Evolutionary conservation across 2,797 vertebrate species (phyloP).

Genomic region (Acrossocheilus fasciatus): DNA sequence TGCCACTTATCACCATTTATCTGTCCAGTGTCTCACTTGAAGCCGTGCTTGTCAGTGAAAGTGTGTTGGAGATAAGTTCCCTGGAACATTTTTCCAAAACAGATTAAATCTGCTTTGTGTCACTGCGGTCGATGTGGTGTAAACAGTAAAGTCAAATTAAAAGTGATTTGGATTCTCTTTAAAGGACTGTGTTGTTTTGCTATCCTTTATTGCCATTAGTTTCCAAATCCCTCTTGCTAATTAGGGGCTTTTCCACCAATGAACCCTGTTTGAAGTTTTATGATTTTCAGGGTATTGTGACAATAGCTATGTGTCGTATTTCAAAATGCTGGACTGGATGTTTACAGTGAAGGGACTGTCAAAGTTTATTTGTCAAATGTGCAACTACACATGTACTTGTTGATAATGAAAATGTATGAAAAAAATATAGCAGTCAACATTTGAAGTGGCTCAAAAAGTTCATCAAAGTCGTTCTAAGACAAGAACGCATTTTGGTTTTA

Average conservation of each 20-base stretch:
- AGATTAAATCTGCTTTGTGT: slow-evolving; percentile 63
- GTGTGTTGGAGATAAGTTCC: slow-evolving; percentile 60
- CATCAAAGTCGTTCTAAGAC: neutral
- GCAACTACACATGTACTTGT: neutral
- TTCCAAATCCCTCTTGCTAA: slow-evolving; percentile 32
- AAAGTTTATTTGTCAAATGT: neutral
- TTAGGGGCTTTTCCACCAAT: slow-evolving; percentile 39
- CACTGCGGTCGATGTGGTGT: slow-evolving; percentile 40
- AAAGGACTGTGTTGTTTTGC: slow-evolving; percentile 18
- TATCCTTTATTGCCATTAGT: slow-evolving; percentile 32
- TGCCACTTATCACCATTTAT: slow-evolving; percentile 65
- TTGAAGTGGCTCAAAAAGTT: neutral
- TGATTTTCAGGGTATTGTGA: neutral
- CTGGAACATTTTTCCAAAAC: slow-evolving; percentile 67
- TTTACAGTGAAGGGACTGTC: neutral
- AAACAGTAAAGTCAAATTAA: slow-evolving; percentile 45
- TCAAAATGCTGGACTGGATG: neutral
- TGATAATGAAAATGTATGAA: neutral
- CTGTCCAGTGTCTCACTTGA: slow-evolving; percentile 48
- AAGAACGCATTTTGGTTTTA: neutral
- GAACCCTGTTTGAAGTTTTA: slow-evolving; percentile 6
- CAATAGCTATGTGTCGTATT: neutral
- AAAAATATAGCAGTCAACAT: neutral
- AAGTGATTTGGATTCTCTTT: slow-evolving; percentile 28
- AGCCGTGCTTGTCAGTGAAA: slow-evolving; percentile 45